Evolutionary conservation across 2,797 vertebrate genomes (phyloP).

Genomic region (Melanotaenia pygmaea): DNA sequence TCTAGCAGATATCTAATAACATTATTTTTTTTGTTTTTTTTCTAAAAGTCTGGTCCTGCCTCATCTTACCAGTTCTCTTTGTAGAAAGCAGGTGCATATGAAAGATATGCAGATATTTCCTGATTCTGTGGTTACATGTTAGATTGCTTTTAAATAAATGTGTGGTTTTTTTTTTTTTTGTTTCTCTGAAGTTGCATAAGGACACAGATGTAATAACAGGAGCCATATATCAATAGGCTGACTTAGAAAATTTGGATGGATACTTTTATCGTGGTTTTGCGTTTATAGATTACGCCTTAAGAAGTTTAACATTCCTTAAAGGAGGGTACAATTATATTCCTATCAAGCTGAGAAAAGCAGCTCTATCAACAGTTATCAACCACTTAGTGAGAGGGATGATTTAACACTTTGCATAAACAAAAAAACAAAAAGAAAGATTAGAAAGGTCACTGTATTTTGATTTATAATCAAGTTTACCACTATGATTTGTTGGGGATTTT

Average conservation of each 20-base stretch:
- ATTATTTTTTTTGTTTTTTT: not conserved
- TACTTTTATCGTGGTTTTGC: not conserved
- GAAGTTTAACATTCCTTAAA: not conserved
- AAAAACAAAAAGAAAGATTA: not conserved
- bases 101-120: not conserved
- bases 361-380: not conserved
- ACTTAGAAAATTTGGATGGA: not conserved
- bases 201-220: not conserved
- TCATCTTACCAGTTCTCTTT: not conserved
- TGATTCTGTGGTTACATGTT: not conserved
- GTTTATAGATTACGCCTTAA: not conserved
- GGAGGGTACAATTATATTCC: too few relatives aligned
- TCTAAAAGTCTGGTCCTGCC: not conserved
- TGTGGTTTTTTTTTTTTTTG: not conserved
- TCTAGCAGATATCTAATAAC: not conserved
- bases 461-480: constrained; percentile 1
- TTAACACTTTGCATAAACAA: not conserved
- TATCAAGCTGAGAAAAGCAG: not conserved
- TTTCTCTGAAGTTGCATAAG: not conserved
- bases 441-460: not conserved
- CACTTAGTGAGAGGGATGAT: not conserved
- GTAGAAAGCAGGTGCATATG: constrained; percentile 10
- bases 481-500: constrained; percentile 2
- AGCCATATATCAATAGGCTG: not conserved
- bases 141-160: not conserved